phyloP scores from a whole-genome alignment of 2,888 invertebrate species.

The Lycia hirtaria region DNA sequence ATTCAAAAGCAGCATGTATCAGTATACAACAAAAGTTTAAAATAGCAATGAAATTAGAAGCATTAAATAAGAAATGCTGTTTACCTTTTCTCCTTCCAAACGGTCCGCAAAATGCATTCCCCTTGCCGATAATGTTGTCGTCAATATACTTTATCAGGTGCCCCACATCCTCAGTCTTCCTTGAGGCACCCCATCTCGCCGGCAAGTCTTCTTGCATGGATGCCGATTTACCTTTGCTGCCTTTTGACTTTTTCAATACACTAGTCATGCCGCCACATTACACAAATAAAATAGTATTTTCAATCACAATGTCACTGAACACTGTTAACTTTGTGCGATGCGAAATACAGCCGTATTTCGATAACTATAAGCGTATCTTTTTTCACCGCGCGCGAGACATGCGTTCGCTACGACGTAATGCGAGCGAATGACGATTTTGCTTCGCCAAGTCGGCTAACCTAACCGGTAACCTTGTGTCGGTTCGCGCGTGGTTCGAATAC shows the following conservation, averaged over 20 bases:
- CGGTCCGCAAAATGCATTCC: constrained; percentile 92
- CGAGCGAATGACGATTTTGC: constrained; percentile 40
- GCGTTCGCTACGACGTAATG: constrained; percentile 23
- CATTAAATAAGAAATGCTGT: constrained; percentile 29
- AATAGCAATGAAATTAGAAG: not conserved
- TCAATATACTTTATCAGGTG: constrained; percentile 92
- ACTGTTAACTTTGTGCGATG: constrained; percentile 39
- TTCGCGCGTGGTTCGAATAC: constrained; percentile 25
- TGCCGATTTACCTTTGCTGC: constrained; percentile 80
- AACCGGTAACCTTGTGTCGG: constrained; percentile 42
- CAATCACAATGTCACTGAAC: constrained; percentile 45
- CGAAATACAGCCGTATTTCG: constrained; percentile 23
- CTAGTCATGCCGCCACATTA: constrained; percentile 81
- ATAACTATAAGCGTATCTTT: constrained; percentile 10
- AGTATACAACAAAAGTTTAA: not conserved
- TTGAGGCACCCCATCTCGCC: constrained; percentile 69
- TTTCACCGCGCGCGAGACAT: constrained; percentile 26
- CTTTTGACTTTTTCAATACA: constrained; percentile 81
- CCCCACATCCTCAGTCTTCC: constrained; percentile 87
- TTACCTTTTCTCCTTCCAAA: constrained; percentile 93
- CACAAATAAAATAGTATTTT: constrained; percentile 52
- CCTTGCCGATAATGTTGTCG: constrained; percentile 92
- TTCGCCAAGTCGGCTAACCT: constrained; percentile 30
- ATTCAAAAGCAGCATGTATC: not conserved
- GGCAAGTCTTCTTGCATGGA: constrained; percentile 83